Conservation (phyloP, 2,113 vertebrate genomes). For the Myrmophylax atrothorax region DNA sequence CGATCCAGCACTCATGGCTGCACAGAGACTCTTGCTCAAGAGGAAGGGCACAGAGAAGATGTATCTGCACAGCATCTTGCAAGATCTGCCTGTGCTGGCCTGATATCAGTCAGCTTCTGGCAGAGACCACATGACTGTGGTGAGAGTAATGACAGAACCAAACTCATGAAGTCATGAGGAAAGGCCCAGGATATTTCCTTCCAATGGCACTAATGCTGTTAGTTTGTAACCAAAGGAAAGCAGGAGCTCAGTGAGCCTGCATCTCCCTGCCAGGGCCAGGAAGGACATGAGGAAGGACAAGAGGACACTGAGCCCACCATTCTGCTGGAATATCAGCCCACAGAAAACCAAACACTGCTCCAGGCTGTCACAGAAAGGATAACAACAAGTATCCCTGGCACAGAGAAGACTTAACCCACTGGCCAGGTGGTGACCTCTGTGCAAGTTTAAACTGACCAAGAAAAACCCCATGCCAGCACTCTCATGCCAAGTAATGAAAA, state of each 20-base stretch:
- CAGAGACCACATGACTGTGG: not conserved
- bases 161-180: not conserved
- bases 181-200: not conserved
- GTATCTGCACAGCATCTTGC: not conserved
- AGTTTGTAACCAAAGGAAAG: not conserved
- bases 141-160: not conserved
- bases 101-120: not conserved
- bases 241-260: not conserved
- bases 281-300: not conserved
- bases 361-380: not conserved
- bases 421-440: not conserved
- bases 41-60: not conserved
- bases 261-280: not conserved
- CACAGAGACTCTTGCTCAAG: not conserved
- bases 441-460: not conserved
- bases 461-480: accelerated
- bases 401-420: not conserved
- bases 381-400: not conserved
- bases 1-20: not conserved
- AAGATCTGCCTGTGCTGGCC: not conserved
- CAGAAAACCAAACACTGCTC: not conserved
- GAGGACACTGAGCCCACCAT: not conserved
- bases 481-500: not conserved
- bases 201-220: not conserved
- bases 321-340: not conserved